These are phyloP conservation scores for Martes martes DNA, from an alignment of 2,113 vertebrate species.

Conservation along the genomic window DNA sequence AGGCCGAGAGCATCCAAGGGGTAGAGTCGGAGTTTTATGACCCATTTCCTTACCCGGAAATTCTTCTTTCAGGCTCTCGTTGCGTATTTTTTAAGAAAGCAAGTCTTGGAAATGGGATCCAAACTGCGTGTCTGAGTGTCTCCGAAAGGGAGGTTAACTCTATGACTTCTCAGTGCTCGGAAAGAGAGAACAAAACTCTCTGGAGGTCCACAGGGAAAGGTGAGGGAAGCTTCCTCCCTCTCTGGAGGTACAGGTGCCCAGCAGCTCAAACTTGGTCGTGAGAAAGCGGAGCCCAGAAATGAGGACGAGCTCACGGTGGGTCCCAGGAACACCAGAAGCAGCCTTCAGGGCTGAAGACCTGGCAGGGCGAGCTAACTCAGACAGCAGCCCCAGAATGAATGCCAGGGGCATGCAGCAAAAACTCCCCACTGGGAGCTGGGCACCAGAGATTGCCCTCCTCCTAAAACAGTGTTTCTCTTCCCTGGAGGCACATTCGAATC, in stretches of 20 bases:
- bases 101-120: background rate
- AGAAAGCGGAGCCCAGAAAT: background rate
- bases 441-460: background rate
- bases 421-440: rapidly evolving
- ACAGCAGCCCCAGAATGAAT: background rate
- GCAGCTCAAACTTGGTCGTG: background rate
- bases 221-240: background rate
- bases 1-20: background rate
- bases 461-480: background rate
- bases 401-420: background rate
- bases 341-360: background rate
- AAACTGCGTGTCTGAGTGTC: background rate
- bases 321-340: background rate
- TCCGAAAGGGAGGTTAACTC: background rate
- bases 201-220: background rate
- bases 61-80: background rate
- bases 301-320: background rate
- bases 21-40: background rate
- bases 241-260: background rate
- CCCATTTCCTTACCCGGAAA: background rate
- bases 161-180: background rate
- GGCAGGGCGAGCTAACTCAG: too few species aligned
- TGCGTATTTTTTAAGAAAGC: background rate
- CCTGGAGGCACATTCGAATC: background rate
- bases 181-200: background rate